Base-by-base conservation (phyloP, 2,888 invertebrate species). In the Caenorhabditis angaria region DNA sequence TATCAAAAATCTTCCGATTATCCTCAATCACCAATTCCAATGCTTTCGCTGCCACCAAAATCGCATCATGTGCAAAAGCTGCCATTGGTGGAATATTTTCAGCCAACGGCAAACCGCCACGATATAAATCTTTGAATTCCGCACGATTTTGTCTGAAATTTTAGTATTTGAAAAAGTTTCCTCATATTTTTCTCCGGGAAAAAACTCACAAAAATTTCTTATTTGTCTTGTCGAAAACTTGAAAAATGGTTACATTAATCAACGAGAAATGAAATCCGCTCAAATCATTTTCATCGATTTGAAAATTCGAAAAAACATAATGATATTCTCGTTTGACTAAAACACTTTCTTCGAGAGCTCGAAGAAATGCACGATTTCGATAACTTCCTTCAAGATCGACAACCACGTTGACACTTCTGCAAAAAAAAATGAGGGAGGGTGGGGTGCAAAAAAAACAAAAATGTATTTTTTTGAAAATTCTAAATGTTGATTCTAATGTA, bases 271-370 rank as follows among this genome's bases (percentile, higher is more conserved):
- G 82, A 27, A 82, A 78, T 10, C 65, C 69, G 41, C 65, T 57
- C 20, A 81, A 58, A 54, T 82, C 82, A 1, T 61, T 61, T 47
- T 82, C 80, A 20, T 81, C 81, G 60, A 82, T 68, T 53, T 80
- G 81, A 64, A 82, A 80, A 55, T 81, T 82, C 18, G 82, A 80
- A 51, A 82, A 81, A 4, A 82, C 79, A 48, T 82, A 82, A 59
- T 82, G 77, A 66, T 80, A 82, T 51, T 79, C 75, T 55, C 73
- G 70, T 41, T 75, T 81, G 53, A 82, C 81, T 10, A 82, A 64
- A 0, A 81, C 70, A 59, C 76, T 78, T 55, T 82, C 82, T 48
- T 79, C 79, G 1, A 82, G 66, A 22, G 82, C 82, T 47, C 71
- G 59, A 18, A 82, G 61, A 56, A 82, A 82, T 18, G 71, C 53